Base-by-base conservation (phyloP, 2,888 invertebrate species). In the Chirona hameri region DNA sequence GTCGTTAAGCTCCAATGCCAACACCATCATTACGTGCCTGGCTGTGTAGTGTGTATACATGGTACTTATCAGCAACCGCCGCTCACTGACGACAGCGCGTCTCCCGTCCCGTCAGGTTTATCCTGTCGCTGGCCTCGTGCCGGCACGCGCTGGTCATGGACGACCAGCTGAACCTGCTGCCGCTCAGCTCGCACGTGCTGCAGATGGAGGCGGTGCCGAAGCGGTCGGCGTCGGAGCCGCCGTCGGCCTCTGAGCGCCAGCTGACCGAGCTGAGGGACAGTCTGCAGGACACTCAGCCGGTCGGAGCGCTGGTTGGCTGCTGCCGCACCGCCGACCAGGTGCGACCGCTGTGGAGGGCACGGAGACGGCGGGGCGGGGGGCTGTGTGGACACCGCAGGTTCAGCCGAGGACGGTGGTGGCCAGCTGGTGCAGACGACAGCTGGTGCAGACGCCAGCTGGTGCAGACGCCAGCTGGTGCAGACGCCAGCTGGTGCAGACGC, bases 301-400 rank as follows among this genome's bases (percentile, higher is more conserved):
- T 97, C 9, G 97, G 97, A 0, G 93, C 92, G 0, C 90, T 99
- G 27, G 92, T 98, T 0, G 94, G 94, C 87, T 91, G 94, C 82
- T 98, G 98, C 88, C 94, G 92, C 88, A 99, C 99, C 0, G 90
- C 95, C 83, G 98, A 99, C 87, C 98, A 98, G 88, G 91, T 91
- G 82, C 82, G 83, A 60, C 65, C 15, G 55, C 69, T 82, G 15
- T 82, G 82, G 39, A 39, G 39, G 39, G 39, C 39, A 5, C 39
- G 39, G 39, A 39, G 39, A 39, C 39, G 39, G 18, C 48, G 52
- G 52, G 52, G 52, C 46, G 79, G 60, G n/a, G n/a, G 52, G 12
- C 52, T 60, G 57, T 21, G 7, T 15, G 7, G 5, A 9, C 60
- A n/a, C 60, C n/a, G 60, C 24, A 24, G n/a, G 9, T 24, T 4